Evolutionary conservation across 2,888 invertebrate genomes (phyloP).

Genomic region (Tillus elongatus): DNA sequence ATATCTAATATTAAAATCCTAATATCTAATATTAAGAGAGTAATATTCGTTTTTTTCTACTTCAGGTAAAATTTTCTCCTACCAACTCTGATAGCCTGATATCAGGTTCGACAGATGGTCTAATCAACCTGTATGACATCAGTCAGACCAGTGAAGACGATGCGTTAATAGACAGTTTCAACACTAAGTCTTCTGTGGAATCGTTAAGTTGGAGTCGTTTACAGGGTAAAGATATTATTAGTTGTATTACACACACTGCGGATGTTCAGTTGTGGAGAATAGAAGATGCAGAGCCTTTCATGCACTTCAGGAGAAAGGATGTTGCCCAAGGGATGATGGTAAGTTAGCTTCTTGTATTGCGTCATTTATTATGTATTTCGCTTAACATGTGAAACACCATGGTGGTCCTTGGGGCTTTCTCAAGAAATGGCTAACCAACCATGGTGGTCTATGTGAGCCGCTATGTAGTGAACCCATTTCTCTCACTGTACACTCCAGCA

Average conservation of each 20-base stretch:
- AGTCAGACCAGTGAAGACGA: slow-evolving; percentile 65
- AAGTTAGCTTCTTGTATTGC: slow-evolving; percentile 16
- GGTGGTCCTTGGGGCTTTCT: too few relatives aligned
- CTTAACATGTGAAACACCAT: too few relatives aligned
- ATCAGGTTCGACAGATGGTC: slow-evolving; percentile 73
- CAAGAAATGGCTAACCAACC: too few relatives aligned
- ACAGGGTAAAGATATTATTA: slow-evolving; percentile 46
- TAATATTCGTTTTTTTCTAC: too few relatives aligned
- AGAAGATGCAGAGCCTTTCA: slow-evolving; percentile 52
- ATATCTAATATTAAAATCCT: too few relatives aligned
- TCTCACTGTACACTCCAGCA: too few relatives aligned
- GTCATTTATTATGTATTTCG: too few relatives aligned
- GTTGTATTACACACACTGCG: slow-evolving; percentile 63
- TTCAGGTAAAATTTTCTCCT: slow-evolving; percentile 62
- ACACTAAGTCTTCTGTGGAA: slow-evolving; percentile 69
- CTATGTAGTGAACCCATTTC: too few relatives aligned
- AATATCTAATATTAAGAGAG: too few relatives aligned
- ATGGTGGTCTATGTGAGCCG: too few relatives aligned
- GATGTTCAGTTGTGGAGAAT: slow-evolving; percentile 62
- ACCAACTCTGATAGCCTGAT: slow-evolving; percentile 55
- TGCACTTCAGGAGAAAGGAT: slow-evolving; percentile 49
- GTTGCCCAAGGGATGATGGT: slow-evolving; percentile 53
- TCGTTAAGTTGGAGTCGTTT: slow-evolving; percentile 47
- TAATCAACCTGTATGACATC: slow-evolving; percentile 77
- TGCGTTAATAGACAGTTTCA: slow-evolving; percentile 66